phyloP scores from a whole-genome alignment of 2,113 vertebrate species.

The Tapirus terrestris region DNA sequence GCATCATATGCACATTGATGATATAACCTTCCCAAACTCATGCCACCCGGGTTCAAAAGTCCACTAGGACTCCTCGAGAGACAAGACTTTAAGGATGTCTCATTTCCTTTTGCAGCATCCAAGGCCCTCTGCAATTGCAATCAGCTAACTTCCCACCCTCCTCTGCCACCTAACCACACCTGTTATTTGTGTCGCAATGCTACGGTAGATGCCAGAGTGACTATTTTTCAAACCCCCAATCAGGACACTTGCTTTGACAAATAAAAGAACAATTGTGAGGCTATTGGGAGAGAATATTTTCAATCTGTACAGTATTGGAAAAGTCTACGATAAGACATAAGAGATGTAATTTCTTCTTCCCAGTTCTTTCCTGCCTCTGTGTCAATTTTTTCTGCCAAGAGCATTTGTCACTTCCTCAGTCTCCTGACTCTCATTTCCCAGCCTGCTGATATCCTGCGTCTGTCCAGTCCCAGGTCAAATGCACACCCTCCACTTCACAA shows the following conservation, averaged over 20 bases:
- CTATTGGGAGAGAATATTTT: not conserved
- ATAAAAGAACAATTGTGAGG: not conserved
- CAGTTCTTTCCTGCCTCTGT: not conserved
- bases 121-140: not conserved
- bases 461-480: not conserved
- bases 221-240: not conserved
- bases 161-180: not conserved
- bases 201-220: not conserved
- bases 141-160: not conserved
- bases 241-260: not conserved
- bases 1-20: too few species aligned
- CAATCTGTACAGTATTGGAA: not conserved
- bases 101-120: not conserved
- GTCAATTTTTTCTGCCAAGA: not conserved
- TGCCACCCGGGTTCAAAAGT: not conserved
- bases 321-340: not conserved
- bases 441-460: not conserved
- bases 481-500: not conserved
- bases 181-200: not conserved
- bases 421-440: not conserved
- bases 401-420: not conserved
- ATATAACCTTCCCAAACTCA: not conserved
- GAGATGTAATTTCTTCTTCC: not conserved
- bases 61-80: not conserved
- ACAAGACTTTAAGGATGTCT: not conserved